phyloP scores from a whole-genome alignment of 2,888 invertebrate species.

The Salticus scenicus region DNA sequence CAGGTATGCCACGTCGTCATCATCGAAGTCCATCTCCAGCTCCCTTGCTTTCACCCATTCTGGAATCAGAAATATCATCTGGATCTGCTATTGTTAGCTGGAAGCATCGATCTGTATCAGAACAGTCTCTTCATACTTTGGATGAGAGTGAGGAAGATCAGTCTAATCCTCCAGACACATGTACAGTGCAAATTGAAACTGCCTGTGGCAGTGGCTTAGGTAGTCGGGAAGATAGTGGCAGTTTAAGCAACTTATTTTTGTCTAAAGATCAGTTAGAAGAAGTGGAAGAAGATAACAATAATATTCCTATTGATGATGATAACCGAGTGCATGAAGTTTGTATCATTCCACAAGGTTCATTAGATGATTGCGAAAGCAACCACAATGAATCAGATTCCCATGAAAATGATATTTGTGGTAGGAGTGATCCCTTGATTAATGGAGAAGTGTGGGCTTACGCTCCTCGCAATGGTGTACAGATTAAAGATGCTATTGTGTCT shows the following conservation, averaged over 20 bases:
- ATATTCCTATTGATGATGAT: slow-evolving; percentile 52
- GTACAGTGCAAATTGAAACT: slow-evolving; percentile 48
- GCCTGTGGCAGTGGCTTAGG: slow-evolving; percentile 19
- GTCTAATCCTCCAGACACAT: slow-evolving; percentile 7
- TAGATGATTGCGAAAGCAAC: slow-evolving; percentile 41
- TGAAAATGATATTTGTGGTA: slow-evolving; percentile 5
- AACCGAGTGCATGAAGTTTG: slow-evolving; percentile 56
- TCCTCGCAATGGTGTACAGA: slow-evolving; percentile 52
- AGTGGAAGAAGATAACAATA: slow-evolving; percentile 51
- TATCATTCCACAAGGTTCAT: slow-evolving; percentile 51
- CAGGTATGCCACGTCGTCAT: slow-evolving; percentile 45
- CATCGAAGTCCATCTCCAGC: slow-evolving; percentile 61
- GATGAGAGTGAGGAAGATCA: slow-evolving; percentile 54
- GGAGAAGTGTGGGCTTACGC: slow-evolving; percentile 65
- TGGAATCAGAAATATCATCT: slow-evolving; percentile 65
- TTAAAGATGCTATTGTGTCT: slow-evolving; percentile 46
- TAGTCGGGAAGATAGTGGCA: slow-evolving; percentile 60
- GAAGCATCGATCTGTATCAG: slow-evolving; percentile 66
- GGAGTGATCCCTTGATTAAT: slow-evolving; percentile 48
- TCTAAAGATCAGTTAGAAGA: slow-evolving; percentile 59
- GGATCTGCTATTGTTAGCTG: slow-evolving; percentile 66
- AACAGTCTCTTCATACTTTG: slow-evolving; percentile 61
- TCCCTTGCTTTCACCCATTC: slow-evolving; percentile 56
- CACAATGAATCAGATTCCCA: slow-evolving; percentile 11
- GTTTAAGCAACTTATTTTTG: slow-evolving; percentile 64